phyloP scores from a whole-genome alignment of 2,888 invertebrate species.

The Protonemura montana region DNA sequence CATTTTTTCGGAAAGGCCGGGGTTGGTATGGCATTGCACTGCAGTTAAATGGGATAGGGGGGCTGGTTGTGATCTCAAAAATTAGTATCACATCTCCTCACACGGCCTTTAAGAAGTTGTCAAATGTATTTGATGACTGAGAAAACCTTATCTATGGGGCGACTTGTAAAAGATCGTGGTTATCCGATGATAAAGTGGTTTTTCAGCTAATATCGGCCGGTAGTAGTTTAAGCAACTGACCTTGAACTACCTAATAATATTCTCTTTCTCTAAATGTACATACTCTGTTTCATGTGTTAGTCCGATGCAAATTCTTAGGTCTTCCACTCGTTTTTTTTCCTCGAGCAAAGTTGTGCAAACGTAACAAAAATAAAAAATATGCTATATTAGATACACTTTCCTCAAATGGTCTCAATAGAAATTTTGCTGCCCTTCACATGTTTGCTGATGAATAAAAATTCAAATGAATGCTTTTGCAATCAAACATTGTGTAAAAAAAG shows the following conservation, averaged over 20 bases:
- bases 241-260: background rate
- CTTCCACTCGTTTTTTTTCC: conserved; percentile 33
- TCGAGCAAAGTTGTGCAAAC: background rate
- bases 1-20: too few species aligned
- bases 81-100: background rate
- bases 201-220: background rate
- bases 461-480: background rate
- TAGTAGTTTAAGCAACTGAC: background rate
- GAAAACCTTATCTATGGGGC: too few species aligned
- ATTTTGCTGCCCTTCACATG: background rate
- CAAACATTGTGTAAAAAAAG: background rate
- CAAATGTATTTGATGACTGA: background rate
- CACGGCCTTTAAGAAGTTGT: background rate
- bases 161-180: background rate
- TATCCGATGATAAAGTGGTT: background rate
- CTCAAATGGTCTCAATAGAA: too few species aligned
- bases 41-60: too few species aligned
- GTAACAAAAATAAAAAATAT: background rate
- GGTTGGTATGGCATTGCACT: too few species aligned
- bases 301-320: conserved; percentile 26
- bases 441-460: background rate
- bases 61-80: background rate
- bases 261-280: conserved; percentile 36
- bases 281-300: conserved; percentile 22
- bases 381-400: background rate